phyloP scores from a whole-genome alignment of 2,797 vertebrate species.

The Oreortyx pictus region DNA sequence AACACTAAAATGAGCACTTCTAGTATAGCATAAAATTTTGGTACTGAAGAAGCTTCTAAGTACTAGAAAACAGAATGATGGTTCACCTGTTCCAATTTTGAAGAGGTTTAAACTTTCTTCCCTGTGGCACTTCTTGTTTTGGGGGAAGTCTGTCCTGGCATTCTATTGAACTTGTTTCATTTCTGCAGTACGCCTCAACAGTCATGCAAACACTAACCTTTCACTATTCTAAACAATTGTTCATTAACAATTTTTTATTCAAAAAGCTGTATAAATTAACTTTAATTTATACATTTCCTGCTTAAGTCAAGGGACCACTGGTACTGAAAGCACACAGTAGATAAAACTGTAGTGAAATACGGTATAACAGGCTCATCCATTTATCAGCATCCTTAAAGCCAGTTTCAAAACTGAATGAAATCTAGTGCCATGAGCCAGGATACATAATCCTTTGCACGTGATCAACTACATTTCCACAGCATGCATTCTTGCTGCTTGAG shows the following conservation, averaged over 20 bases:
- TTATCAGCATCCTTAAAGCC: not conserved
- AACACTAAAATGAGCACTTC: not conserved
- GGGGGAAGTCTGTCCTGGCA: not conserved
- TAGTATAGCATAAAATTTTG: not conserved
- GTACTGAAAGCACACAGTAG: not conserved
- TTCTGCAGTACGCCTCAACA: not conserved
- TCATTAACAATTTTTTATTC: not conserved
- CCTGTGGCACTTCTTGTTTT: not conserved
- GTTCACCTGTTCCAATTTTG: not conserved
- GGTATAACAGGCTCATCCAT: not conserved
- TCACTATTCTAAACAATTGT: not conserved
- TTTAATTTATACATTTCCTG: not conserved
- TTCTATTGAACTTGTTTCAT: not conserved
- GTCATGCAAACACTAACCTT: not conserved
- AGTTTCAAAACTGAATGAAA: not conserved
- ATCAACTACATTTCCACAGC: not conserved
- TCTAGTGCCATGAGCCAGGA: not conserved
- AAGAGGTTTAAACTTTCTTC: not conserved
- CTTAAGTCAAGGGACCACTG: not conserved
- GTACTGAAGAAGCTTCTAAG: not conserved
- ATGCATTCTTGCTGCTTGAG: not conserved
- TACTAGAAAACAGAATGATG: not conserved
- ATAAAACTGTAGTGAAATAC: not conserved
- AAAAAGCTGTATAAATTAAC: not conserved
- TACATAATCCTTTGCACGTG: accelerated